These are phyloP conservation scores for Diadegma fenestrale DNA, from an alignment of 2,888 invertebrate species.

Conservation along the genomic window DNA sequence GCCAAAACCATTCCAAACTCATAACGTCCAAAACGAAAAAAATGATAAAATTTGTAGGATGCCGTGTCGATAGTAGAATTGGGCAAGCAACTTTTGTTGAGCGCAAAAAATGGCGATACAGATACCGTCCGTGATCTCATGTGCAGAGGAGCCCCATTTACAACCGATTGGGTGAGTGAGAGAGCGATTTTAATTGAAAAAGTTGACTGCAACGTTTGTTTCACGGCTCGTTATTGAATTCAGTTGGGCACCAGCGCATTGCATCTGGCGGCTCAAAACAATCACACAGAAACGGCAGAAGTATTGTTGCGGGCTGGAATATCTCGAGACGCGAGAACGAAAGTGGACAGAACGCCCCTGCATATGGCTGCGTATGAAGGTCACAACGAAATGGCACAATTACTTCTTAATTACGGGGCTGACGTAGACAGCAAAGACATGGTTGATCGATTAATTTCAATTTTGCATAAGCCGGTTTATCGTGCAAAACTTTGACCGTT, in stretches of 20 bases:
- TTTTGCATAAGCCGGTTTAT: constrained; percentile 35
- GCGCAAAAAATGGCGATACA: constrained; percentile 92
- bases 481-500: constrained; percentile 22
- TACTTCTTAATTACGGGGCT: constrained; percentile 89
- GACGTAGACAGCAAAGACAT: constrained; percentile 92
- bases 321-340: constrained; percentile 94
- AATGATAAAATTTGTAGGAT: constrained; percentile 74
- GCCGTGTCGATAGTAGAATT: constrained; percentile 89
- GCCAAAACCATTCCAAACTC: not conserved
- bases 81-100: constrained; percentile 93
- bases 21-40: not conserved
- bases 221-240: not conserved
- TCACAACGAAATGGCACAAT: constrained; percentile 90
- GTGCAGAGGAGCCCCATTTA: constrained; percentile 95
- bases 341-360: constrained; percentile 96
- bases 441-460: constrained; percentile 85
- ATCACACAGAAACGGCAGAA: constrained; percentile 92
- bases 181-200: not conserved
- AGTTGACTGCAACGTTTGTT: not conserved
- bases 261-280: constrained; percentile 94
- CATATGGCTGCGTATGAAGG: constrained; percentile 96
- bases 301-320: constrained; percentile 94
- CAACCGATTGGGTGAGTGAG: constrained; percentile 93
- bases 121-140: constrained; percentile 91
- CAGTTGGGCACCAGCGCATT: constrained; percentile 96